Percentiles rank a stretch among this genome's conserved stretches.
These are phyloP conservation scores for Rutilus rutilus DNA, from an alignment of 2,113 vertebrate genomes.

Conservation along the genomic window DNA sequence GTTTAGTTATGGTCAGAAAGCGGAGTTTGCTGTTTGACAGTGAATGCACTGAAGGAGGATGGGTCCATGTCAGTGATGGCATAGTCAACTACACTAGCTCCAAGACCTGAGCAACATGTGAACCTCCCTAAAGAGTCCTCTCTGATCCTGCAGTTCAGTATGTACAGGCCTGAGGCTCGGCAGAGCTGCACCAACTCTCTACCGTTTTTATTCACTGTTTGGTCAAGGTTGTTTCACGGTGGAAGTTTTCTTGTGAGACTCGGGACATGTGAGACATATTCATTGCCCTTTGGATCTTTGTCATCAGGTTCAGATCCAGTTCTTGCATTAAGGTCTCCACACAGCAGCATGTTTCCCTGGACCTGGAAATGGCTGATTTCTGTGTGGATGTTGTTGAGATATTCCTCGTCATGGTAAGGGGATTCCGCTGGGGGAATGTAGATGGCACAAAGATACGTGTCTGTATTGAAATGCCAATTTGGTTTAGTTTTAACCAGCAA, in stretches of 20 bases:
- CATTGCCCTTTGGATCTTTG: constrained; percentile 1
- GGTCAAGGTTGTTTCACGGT: background rate
- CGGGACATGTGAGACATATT: background rate
- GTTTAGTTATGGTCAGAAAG: too few species aligned
- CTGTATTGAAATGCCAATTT: too few species aligned
- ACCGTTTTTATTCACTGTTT: background rate
- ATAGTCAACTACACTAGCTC: too few species aligned
- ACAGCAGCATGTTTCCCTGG: constrained; percentile 13
- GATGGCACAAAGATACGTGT: too few species aligned
- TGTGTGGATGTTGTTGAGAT: too few species aligned
- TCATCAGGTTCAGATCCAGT: constrained; percentile 10
- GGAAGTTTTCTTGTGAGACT: background rate
- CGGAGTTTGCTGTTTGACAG: too few species aligned
- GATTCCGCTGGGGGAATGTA: too few species aligned
- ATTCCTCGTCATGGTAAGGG: too few species aligned
- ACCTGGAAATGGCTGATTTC: background rate
- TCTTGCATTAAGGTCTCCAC: constrained; percentile 29
- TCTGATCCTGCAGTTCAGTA: background rate
- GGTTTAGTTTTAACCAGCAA: too few species aligned
- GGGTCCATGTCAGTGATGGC: background rate
- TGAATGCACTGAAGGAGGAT: too few species aligned
- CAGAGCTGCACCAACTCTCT: background rate
- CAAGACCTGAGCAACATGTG: too few species aligned
- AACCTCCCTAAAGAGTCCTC: too few species aligned
- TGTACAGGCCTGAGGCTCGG: background rate